Percentiles rank a stretch among this genome's conserved stretches.
phyloP scores from a whole-genome alignment of 1,140 invertebrate species.

The Papilio helenus region DNA sequence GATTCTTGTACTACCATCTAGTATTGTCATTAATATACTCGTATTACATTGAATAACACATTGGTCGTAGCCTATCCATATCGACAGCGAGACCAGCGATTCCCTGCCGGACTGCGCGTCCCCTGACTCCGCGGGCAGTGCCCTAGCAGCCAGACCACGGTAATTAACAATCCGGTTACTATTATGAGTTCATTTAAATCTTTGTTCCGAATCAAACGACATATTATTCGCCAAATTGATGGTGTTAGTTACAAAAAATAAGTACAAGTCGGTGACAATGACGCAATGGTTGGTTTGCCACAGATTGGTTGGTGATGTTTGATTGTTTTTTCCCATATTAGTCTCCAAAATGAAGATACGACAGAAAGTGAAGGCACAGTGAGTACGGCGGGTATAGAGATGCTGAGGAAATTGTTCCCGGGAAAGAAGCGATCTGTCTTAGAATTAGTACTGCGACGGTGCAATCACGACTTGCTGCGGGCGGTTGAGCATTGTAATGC shows the following conservation, averaged over 20 bases:
- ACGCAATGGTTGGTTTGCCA: not conserved
- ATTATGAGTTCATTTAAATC: too few species aligned
- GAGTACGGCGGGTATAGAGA: constrained; percentile 86
- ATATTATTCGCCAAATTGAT: too few species aligned
- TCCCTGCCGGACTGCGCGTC: constrained; percentile 71
- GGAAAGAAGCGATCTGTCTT: constrained; percentile 93
- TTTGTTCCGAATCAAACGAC: too few species aligned
- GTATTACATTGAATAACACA: not conserved
- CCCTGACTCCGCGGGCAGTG: constrained; percentile 60
- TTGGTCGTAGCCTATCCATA: constrained; percentile 72
- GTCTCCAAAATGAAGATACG: constrained; percentile 49
- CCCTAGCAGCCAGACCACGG: constrained; percentile 50
- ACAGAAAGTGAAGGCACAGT: constrained; percentile 60
- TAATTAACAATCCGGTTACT: constrained; percentile 33
- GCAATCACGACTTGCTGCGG: constrained; percentile 93
- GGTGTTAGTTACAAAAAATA: too few species aligned
- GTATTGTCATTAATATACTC: too few species aligned
- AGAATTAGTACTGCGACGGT: constrained; percentile 93
- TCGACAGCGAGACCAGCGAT: constrained; percentile 77
- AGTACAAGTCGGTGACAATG: too few species aligned
- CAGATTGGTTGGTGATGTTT: not conserved
- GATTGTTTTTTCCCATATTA: constrained; percentile 1
- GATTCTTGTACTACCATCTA: too few species aligned
- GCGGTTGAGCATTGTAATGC: constrained; percentile 82
- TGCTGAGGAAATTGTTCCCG: constrained; percentile 93